Conservation (phyloP, 1,140 invertebrate genomes). For the Sinonovacula constricta region DNA sequence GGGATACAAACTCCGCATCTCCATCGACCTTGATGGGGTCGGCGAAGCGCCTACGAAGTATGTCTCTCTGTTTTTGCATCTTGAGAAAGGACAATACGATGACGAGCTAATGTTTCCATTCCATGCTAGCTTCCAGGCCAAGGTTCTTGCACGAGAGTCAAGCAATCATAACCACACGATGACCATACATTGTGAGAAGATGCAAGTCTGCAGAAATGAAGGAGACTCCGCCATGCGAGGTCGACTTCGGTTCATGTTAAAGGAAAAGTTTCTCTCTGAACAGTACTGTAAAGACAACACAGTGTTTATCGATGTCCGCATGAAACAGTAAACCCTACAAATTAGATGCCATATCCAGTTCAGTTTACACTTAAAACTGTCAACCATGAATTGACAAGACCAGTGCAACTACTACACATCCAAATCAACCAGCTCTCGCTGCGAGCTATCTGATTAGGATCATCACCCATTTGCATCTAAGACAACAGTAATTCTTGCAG, state of each 20-base stretch:
- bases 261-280: constrained; percentile 34
- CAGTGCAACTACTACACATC: too few relatives aligned
- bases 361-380: too few relatives aligned
- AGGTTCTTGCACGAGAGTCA: background rate
- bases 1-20: constrained; percentile 53
- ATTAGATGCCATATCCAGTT: too few relatives aligned
- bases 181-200: constrained; percentile 32
- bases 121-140: constrained; percentile 30
- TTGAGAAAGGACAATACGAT: constrained; percentile 54
- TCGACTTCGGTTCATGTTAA: constrained; percentile 48
- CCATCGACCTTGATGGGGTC: constrained; percentile 50
- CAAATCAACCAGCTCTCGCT: too few relatives aligned
- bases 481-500: too few relatives aligned
- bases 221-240: constrained; percentile 20
- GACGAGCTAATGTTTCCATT: constrained; percentile 52
- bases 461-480: too few relatives aligned
- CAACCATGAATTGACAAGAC: too few relatives aligned
- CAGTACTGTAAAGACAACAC: constrained; percentile 38
- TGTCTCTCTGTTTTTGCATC: constrained; percentile 48
- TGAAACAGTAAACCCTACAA: too few relatives aligned
- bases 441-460: too few relatives aligned
- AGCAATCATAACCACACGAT: background rate
- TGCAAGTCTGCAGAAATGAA: constrained; percentile 29
- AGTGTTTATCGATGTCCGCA: constrained; percentile 39
- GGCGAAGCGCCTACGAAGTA: constrained; percentile 39